Evolutionary conservation across 2,888 invertebrate species (phyloP).

Genomic region (Parasteatoda lunata): DNA sequence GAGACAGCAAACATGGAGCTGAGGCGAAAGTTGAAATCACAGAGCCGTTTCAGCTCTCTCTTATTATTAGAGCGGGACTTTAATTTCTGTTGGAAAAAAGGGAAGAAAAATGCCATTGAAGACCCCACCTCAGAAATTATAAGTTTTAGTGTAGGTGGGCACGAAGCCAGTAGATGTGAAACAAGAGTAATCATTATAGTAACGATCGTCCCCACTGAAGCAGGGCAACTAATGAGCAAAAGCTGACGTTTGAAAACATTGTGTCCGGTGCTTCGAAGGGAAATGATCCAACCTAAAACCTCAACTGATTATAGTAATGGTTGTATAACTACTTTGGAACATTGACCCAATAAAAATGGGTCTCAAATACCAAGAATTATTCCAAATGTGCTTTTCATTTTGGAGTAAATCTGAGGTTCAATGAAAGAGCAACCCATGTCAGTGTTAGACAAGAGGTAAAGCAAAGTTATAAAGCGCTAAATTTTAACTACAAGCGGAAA

Average conservation of each 20-base stretch:
- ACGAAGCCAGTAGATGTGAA: slow-evolving; percentile 34
- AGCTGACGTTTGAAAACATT: slow-evolving; percentile 53
- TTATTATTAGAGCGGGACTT: neutral
- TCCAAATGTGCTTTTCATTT: too few species aligned
- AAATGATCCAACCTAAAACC: slow-evolving; percentile 42
- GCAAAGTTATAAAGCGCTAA: too few species aligned
- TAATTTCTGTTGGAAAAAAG: slow-evolving; percentile 21
- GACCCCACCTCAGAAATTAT: slow-evolving; percentile 47
- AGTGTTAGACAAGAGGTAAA: too few species aligned
- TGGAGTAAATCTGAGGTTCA: too few species aligned
- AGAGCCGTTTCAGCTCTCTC: too few species aligned
- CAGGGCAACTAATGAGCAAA: slow-evolving; percentile 52
- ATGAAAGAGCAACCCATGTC: too few species aligned
- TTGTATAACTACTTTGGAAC: slow-evolving; percentile 23
- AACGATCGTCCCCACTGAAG: slow-evolving; percentile 58
- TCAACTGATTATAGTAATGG: slow-evolving; percentile 56
- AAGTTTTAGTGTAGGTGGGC: slow-evolving; percentile 32
- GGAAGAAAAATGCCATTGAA: slow-evolving; percentile 26
- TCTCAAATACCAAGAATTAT: too few species aligned
- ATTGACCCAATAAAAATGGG: slow-evolving; percentile 45
- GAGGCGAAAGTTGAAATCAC: too few species aligned
- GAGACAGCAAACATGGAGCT: too few species aligned
- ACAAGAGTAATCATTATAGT: slow-evolving; percentile 52
- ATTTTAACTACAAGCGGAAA: too few species aligned
- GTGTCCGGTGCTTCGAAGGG: slow-evolving; percentile 27